Base-by-base conservation (phyloP, 1,140 invertebrate genomes). In the Geopemphigus sp. region DNA sequence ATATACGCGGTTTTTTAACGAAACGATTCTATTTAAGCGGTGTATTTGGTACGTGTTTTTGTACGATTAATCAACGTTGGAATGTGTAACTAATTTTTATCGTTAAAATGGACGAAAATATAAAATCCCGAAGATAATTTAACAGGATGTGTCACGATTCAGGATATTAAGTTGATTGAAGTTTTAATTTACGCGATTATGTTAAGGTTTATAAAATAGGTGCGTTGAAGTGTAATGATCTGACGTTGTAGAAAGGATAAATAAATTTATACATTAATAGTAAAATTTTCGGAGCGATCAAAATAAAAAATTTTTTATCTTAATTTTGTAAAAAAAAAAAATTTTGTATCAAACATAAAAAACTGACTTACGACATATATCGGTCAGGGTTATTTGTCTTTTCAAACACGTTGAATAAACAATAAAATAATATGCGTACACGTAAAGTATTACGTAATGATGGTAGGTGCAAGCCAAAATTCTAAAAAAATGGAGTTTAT, bases 381-480 rank as follows among this genome's bases (percentile, higher is more conserved):
- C 59, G 59, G 59, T 61, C 59, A 61, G 5, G 59, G 59, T 61
- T 61, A 26, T 61, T 61, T 17, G 26, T 26, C 26, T 61, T 39
- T 8, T 39, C 32, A 39, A 39, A 29, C 26, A 24, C 14, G 59
- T 17, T 26, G 24, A 17, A 1, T 61, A 61, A 61, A 61, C 57
- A 22, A 61, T 61, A 61, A 24, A 61, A 61, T 26, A 26, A 61
- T 61, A 61, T 61, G 17, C 6, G 59, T 61, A 17, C 17, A n/a
- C n/a, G n/a, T 61, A 24, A 61, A 61, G 17, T 61, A 61, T 61
- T 6, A 61, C 32, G 32, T 39, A 8, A 4, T 39, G 32, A 39
- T 61, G 17, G 59, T 17, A 61, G 24, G 26, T 1, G 26, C 26
- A 12, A 61, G 5, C 24, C 24, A 29, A 61, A 61, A 61, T 29